Evolutionary conservation across 2,888 invertebrate genomes (phyloP).

Genomic region (Phorcus lineatus): DNA sequence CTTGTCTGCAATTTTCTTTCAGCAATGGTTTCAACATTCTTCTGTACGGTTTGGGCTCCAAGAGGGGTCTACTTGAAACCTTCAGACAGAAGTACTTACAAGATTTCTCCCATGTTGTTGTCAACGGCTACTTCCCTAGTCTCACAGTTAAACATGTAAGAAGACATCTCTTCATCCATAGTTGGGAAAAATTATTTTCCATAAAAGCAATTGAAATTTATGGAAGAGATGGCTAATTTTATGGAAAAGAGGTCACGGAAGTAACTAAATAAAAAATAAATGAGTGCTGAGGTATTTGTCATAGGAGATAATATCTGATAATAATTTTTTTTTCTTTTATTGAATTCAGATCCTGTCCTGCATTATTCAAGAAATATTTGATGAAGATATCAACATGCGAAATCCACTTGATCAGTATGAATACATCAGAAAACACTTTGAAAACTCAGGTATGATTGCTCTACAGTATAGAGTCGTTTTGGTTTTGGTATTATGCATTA

Average conservation of each 20-base stretch:
- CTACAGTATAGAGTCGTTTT: too few relatives aligned
- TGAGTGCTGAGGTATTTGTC: too few relatives aligned
- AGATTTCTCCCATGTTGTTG: conserved; percentile 84
- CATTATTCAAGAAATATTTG: conserved; percentile 70
- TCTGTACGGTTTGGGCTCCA: conserved; percentile 93
- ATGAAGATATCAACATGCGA: conserved; percentile 60
- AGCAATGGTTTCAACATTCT: conserved; percentile 91
- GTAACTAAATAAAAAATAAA: too few relatives aligned
- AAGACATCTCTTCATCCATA: conserved; percentile 4
- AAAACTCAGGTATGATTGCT: conserved; percentile 51
- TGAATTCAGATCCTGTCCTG: conserved; percentile 65
- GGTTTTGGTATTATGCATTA: too few relatives aligned
- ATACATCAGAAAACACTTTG: conserved; percentile 64
- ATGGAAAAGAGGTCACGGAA: too few relatives aligned
- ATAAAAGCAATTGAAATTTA: background rate
- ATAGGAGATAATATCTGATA: background rate
- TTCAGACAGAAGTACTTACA: conserved; percentile 82
- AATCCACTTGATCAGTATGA: conserved; percentile 68
- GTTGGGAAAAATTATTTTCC: background rate
- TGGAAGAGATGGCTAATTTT: too few relatives aligned
- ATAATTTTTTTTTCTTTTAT: background rate
- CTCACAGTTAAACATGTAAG: conserved; percentile 86
- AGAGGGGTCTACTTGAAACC: conserved; percentile 84
- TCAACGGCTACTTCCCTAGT: conserved; percentile 95
- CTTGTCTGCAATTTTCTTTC: conserved; percentile 30